A percentile compares a stretch with the other conserved stretches of the same genome.
These are phyloP conservation scores for Anoplius nigerrimus DNA, from an alignment of 2,888 invertebrate genomes.

Conservation along the genomic window DNA sequence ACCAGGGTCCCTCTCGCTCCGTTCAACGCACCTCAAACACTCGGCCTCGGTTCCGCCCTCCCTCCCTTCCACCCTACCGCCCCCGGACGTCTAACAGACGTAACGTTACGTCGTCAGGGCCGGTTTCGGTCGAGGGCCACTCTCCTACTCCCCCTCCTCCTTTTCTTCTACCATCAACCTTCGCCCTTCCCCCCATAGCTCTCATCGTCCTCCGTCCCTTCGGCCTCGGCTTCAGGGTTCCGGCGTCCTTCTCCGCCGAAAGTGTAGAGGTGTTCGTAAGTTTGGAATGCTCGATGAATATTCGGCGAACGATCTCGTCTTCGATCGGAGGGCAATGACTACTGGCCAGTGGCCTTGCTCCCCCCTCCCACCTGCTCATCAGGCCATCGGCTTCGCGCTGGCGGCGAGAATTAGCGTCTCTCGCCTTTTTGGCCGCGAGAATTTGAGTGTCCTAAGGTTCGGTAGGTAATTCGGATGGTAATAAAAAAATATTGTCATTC, in stretches of 20 bases:
- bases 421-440: not conserved
- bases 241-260: not conserved
- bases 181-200: constrained; percentile 5
- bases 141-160: constrained; percentile 9
- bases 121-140: constrained; percentile 20
- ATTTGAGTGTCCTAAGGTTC: no score
- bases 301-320: constrained; percentile 29
- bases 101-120: constrained; percentile 43
- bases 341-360: constrained; percentile 22
- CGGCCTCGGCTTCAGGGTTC: not conserved
- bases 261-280: no score
- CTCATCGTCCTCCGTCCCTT: not conserved
- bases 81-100: constrained; percentile 38
- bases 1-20: constrained; percentile 16
- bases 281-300: no score
- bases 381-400: constrained; percentile 3
- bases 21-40: constrained; percentile 25
- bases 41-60: not conserved
- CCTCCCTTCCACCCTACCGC: not conserved
- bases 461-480: no score
- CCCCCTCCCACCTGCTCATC: not conserved
- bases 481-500: no score
- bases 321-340: constrained; percentile 25
- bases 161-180: constrained; percentile 12
- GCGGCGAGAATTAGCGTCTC: not conserved